phyloP scores from a whole-genome alignment of 2,797 vertebrate species.

The Pelobates cultripes region DNA sequence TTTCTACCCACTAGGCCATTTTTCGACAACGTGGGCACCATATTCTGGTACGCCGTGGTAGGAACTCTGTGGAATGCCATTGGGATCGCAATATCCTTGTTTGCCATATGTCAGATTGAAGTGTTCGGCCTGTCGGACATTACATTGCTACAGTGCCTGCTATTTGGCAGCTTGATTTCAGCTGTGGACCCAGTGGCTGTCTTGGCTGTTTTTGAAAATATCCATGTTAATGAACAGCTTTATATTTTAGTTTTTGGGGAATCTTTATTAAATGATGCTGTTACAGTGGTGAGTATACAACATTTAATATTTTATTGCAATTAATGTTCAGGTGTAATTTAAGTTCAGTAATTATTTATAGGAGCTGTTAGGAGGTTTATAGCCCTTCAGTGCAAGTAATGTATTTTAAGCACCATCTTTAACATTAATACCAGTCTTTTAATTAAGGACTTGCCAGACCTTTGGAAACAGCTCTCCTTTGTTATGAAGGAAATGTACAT shows the following conservation, averaged over 20 bases:
- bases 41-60: constrained; percentile 92
- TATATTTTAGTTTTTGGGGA: constrained; percentile 96
- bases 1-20: constrained; percentile 94
- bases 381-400: too few species aligned
- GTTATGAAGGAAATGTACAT: too few species aligned
- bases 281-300: constrained; percentile 90
- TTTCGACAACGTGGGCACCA: constrained; percentile 95
- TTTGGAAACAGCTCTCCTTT: too few species aligned
- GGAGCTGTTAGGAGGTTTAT: too few species aligned
- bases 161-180: constrained; percentile 92
- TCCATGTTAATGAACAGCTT: constrained; percentile 93
- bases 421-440: too few species aligned
- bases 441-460: too few species aligned
- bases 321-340: background rate
- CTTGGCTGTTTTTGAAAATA: constrained; percentile 91
- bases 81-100: constrained; percentile 91
- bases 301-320: background rate
- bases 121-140: constrained; percentile 89
- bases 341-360: too few species aligned
- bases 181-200: constrained; percentile 95
- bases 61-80: constrained; percentile 96
- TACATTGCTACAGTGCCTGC: constrained; percentile 90
- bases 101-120: constrained; percentile 90
- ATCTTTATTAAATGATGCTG: constrained; percentile 91
- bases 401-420: too few species aligned